These are phyloP conservation scores for Cirrhinus mrigala DNA, from an alignment of 2,797 vertebrate species.

Conservation along the genomic window DNA sequence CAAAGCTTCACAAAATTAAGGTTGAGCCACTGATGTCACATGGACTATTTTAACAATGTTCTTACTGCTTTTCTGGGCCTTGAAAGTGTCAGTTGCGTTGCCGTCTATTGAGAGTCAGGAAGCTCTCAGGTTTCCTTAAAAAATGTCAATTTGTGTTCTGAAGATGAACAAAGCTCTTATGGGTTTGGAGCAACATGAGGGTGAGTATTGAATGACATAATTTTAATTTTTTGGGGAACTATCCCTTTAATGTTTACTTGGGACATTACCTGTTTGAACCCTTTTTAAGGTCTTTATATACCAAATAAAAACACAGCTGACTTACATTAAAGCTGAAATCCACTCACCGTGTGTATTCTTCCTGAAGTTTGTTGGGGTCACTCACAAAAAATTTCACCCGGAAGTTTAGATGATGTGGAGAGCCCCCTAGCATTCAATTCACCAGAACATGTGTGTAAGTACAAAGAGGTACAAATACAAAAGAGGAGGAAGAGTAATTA, in stretches of 20 bases:
- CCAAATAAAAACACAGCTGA: not conserved
- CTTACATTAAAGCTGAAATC: not conserved
- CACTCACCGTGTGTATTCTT: conserved; percentile 96
- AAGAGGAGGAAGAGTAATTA: not conserved
- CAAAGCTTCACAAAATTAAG: too few relatives aligned
- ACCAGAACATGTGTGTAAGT: not conserved
- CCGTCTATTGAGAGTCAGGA: too few relatives aligned
- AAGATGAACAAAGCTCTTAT: too few relatives aligned
- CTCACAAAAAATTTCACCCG: conserved; percentile 99
- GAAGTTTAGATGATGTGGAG: conserved; percentile 94
- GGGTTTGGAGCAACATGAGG: too few relatives aligned
- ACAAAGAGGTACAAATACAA: conserved; percentile 6
- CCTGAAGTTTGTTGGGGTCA: conserved; percentile 95
- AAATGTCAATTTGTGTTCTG: too few relatives aligned
- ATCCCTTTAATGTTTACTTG: not conserved
- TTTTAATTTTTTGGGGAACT: too few relatives aligned
- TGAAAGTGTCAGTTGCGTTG: too few relatives aligned
- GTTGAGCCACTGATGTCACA: too few relatives aligned
- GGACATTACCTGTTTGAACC: not conserved
- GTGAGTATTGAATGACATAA: too few relatives aligned
- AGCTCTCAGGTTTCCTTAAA: too few relatives aligned
- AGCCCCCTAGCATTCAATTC: conserved; percentile 83
- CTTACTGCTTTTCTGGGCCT: too few relatives aligned
- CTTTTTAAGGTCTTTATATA: not conserved
- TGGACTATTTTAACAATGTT: too few relatives aligned